These are phyloP conservation scores for Acromyrmex echinatior DNA, from an alignment of 1,140 invertebrate genomes.

Conservation along the genomic window DNA sequence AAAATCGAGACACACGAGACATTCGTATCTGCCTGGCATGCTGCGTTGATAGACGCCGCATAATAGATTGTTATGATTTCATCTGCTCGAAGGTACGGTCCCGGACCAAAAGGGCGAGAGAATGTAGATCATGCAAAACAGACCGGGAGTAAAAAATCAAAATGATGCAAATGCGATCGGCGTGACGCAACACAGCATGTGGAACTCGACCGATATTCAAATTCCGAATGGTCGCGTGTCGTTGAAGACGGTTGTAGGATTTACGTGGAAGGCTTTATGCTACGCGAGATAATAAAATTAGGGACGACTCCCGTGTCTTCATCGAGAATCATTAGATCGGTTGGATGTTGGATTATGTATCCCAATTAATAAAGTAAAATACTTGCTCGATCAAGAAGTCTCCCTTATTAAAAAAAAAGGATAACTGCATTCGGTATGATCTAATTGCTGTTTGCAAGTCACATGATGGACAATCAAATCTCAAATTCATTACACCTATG, in stretches of 20 bases:
- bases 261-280: conserved; percentile 52
- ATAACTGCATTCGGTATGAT: no score
- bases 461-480: no score
- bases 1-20: neutral
- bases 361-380: conserved; percentile 52
- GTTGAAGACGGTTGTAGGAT: conserved; percentile 46
- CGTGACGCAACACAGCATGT: conserved; percentile 19
- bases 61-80: conserved; percentile 56
- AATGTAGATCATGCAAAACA: conserved; percentile 43
- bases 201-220: conserved; percentile 56
- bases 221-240: conserved; percentile 60
- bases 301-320: conserved; percentile 12
- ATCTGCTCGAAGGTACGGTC: conserved; percentile 23
- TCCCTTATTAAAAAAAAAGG: neutral
- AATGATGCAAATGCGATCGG: conserved; percentile 60
- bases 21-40: neutral
- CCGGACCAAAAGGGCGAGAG: neutral
- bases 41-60: neutral
- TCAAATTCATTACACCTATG: no score
- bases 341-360: conserved; percentile 35
- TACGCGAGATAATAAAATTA: conserved; percentile 58
- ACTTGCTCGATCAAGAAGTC: neutral
- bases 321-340: neutral
- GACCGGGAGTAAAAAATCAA: conserved; percentile 54
- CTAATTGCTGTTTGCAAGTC: no score